Conservation (phyloP, 2,797 vertebrate genomes). For the Pelobates cultripes region DNA sequence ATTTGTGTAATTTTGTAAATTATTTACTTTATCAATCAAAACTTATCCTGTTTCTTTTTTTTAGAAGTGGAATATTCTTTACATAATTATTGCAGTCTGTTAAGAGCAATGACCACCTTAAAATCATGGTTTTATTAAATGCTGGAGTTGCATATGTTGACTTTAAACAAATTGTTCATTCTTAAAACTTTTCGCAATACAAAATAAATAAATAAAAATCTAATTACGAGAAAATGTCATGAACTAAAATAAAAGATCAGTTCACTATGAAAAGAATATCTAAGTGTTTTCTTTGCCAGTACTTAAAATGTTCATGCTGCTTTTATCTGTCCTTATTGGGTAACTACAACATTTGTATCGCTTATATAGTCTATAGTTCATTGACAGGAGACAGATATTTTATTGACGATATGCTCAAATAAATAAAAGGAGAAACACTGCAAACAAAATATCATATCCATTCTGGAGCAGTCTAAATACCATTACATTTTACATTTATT, state of each 20-base stretch:
- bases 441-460: constrained; percentile 68
- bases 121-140: too few species aligned
- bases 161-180: too few species aligned
- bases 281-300: not conserved
- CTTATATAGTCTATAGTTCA: constrained; percentile 38
- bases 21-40: too few species aligned
- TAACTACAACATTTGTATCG: constrained; percentile 15
- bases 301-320: constrained; percentile 32
- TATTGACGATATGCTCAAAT: constrained; percentile 56
- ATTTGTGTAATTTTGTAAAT: too few species aligned
- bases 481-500: constrained; percentile 71
- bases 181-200: too few species aligned
- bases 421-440: constrained; percentile 61
- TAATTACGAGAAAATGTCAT: not conserved
- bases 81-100: too few species aligned
- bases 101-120: too few species aligned
- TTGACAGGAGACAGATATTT: constrained; percentile 47
- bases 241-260: constrained; percentile 28
- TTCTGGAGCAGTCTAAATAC: constrained; percentile 65
- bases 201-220: not conserved
- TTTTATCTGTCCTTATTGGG: constrained; percentile 28
- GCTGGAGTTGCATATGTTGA: too few species aligned
- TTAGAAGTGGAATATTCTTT: too few species aligned
- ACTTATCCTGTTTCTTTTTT: too few species aligned
- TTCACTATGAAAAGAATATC: not conserved